Percentiles rank a stretch among this genome's conserved stretches.
phyloP scores from a whole-genome alignment of 2,113 vertebrate species.

The Sciurus niger region DNA sequence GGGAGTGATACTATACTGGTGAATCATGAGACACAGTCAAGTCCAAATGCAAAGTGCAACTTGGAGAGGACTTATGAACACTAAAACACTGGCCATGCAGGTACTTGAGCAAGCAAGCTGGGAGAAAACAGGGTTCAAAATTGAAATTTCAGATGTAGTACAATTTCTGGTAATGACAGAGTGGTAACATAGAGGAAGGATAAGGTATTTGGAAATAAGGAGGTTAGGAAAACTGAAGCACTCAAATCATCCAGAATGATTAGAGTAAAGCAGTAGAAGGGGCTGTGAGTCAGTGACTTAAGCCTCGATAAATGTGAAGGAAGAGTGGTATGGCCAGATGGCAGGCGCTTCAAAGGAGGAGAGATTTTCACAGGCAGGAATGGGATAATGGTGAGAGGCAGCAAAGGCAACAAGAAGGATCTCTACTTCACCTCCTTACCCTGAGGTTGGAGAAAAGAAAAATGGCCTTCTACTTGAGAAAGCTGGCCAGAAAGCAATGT shows the following conservation, averaged over 20 bases:
- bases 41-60: background rate
- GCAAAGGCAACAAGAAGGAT: background rate
- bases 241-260: background rate
- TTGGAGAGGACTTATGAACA: background rate
- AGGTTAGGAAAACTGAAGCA: background rate
- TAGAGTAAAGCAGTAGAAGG: background rate
- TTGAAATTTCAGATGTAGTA: background rate
- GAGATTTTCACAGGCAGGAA: background rate
- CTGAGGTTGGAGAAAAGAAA: background rate
- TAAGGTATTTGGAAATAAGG: conserved; percentile 8
- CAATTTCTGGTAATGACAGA: conserved; percentile 5
- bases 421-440: background rate
- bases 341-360: background rate
- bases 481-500: background rate
- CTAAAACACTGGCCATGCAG: background rate
- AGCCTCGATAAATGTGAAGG: background rate
- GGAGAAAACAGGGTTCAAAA: background rate
- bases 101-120: background rate
- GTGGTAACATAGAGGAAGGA: background rate
- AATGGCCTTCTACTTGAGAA: background rate
- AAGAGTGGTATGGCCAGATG: background rate
- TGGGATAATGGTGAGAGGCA: background rate
- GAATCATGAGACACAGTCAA: background rate
- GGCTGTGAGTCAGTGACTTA: background rate
- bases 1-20: background rate